Percentiles rank a stretch among this genome's conserved stretches.
Evolutionary conservation across 2,888 invertebrate genomes (phyloP).

Genomic region (Chrysina gloriosa): DNA sequence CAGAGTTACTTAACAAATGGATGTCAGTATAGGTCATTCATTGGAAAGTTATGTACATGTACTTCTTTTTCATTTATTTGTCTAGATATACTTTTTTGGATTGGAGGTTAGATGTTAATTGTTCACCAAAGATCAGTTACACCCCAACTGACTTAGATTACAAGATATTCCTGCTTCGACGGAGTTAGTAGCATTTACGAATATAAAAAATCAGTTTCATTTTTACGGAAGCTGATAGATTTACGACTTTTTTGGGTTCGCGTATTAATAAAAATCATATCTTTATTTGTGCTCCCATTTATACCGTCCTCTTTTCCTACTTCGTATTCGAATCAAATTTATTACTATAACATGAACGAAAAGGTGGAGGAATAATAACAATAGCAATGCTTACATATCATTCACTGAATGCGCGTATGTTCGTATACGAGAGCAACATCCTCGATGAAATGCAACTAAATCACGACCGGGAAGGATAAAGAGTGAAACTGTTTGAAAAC

Average conservation of each 20-base stretch:
- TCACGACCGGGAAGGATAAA: slow-evolving; percentile 38
- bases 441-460: slow-evolving; percentile 43
- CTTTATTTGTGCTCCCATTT: slow-evolving; percentile 13
- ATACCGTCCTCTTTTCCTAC: background rate
- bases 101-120: no score
- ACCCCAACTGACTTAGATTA: no score
- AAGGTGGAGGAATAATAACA: background rate
- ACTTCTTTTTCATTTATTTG: no score
- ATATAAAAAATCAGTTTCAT: background rate
- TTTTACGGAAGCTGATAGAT: background rate
- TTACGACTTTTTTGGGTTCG: background rate
- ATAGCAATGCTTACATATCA: background rate
- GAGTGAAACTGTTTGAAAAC: slow-evolving; percentile 43
- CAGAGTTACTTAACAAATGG: no score
- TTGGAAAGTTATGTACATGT: no score
- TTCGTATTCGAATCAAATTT: slow-evolving; percentile 24
- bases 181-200: background rate
- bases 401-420: background rate
- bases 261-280: background rate
- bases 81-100: no score
- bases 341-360: slow-evolving; percentile 17
- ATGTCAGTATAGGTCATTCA: no score
- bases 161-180: no score
- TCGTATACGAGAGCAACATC: slow-evolving; percentile 11
- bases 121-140: no score